Evolutionary conservation across 2,797 vertebrate genomes (phyloP), one percentile per base, ranked within the genome.

Genomic region (Thripadectes ignobilis): DNA sequence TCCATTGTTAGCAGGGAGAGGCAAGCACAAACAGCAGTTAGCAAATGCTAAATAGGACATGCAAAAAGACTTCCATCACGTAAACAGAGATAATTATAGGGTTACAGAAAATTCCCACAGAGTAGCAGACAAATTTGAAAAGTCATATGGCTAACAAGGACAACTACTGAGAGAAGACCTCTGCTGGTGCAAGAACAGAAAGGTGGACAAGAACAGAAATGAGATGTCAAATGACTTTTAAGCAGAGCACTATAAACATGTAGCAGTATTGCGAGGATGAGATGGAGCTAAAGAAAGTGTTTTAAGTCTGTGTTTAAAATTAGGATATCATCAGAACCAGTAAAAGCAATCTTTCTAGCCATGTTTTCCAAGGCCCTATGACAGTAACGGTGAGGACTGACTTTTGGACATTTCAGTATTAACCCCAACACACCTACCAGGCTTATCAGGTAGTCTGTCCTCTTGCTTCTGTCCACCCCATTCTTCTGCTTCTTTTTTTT

Each of bases 51-150:
- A 97, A 89, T 96, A 96, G 95, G 81, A 97, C 96, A 93, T 89
- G 91, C 76, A 94, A 91, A 97, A 94, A 94, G 29, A 88, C 85
- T 96, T 91, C 93, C 90, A 96, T 96, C 84, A 91, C 27, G 34
- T 95, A 96, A 96, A 95, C 57, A 95, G 48, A 79, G 80, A 96
- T 97, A 97, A 97, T 97, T 96, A 96, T 24, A 95, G 92, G 93
- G 94, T 94, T 93, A 85, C 67, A 81, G 71, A 94, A 88, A 96
- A 87, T 96, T 96, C 94, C 89, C 88, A 96, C 88, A 89, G 92
- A 95, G 65, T 43, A 76, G 83, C 66, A 96, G 85, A 87, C 71
- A 87, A 88, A 89, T 95, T 76, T 87, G 63, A 81, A 85, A 91
- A 97, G 65, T 81, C 81, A 36, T 73, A 45, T 55, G 75, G 83